Evolutionary conservation across 2,888 invertebrate species (phyloP).

Genomic region (Masnerella sp.): DNA sequence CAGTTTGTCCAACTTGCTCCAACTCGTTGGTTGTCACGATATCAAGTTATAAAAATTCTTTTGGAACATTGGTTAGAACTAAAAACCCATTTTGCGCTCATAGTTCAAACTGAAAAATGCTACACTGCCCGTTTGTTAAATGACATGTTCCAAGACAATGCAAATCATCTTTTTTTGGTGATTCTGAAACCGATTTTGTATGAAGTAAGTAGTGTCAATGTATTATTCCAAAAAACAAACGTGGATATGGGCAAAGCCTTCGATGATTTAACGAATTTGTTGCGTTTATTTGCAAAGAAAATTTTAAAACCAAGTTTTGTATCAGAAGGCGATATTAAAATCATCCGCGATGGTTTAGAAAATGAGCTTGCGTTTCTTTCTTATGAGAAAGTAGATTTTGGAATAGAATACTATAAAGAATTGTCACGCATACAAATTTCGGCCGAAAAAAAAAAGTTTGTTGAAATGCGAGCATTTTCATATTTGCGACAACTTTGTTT

Average conservation of each 20-base stretch:
- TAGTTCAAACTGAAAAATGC: not conserved
- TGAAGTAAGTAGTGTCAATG: not conserved
- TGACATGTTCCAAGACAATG: not conserved
- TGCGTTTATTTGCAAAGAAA: not conserved
- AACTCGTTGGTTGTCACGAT: constrained; percentile 55
- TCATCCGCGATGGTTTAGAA: not conserved
- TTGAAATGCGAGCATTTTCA: constrained; percentile 28
- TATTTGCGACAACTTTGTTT: constrained; percentile 12
- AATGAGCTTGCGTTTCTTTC: constrained; percentile 32
- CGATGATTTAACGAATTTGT: not conserved
- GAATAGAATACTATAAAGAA: constrained; percentile 41
- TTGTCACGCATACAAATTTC: not conserved
- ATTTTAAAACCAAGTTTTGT: constrained; percentile 5
- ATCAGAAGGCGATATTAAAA: not conserved
- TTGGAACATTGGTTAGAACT: constrained; percentile 5
- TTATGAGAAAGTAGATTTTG: constrained; percentile 38
- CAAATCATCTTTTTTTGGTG: not conserved
- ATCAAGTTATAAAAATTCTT: not conserved
- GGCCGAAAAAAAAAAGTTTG: not conserved
- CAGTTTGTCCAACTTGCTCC: constrained; percentile 46
- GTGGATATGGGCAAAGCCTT: not conserved
- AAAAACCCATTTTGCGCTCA: not conserved
- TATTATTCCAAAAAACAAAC: not conserved
- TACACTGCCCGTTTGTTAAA: not conserved
- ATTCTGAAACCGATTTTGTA: not conserved